phyloP scores from a whole-genome alignment of 2,113 vertebrate genomes.

The Phrynocephalus versicolor region DNA sequence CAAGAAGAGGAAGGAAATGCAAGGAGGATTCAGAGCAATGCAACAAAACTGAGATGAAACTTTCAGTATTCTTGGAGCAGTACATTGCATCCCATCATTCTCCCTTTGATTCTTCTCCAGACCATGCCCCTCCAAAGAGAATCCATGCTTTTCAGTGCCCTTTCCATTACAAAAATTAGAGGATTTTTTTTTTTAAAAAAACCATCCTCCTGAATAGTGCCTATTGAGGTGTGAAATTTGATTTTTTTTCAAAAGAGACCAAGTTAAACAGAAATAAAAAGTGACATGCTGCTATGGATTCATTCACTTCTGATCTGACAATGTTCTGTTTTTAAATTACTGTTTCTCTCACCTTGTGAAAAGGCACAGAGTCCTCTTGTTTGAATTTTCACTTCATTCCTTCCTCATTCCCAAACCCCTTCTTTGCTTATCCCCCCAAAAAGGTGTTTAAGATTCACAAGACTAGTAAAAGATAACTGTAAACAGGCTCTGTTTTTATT shows the following conservation, averaged over 20 bases:
- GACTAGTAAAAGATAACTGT: no score
- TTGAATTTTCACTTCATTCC: conserved; percentile 36
- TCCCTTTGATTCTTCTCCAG: not conserved
- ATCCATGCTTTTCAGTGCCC: not conserved
- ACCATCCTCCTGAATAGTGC: not conserved
- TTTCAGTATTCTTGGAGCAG: no score
- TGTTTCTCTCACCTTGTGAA: conserved; percentile 17
- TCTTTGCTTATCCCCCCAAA: not conserved
- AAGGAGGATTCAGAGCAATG: no score
- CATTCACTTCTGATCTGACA: conserved; percentile 34
- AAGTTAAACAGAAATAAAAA: conserved; percentile 29
- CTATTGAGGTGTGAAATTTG: not conserved
- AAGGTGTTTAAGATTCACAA: conserved; percentile 25
- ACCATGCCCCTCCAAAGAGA: not conserved
- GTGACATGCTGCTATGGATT: not conserved
- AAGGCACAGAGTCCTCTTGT: conserved; percentile 34
- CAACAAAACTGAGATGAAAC: no score
- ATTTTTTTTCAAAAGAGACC: not conserved
- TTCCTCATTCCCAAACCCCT: not conserved
- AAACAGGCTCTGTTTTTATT: no score
- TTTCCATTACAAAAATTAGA: not conserved
- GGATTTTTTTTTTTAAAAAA: not conserved
- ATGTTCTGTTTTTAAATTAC: conserved; percentile 28
- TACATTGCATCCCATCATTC: not conserved
- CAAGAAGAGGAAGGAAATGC: no score